These are phyloP conservation scores for Entelurus aequoreus DNA, from an alignment of 2,113 vertebrate species.

Conservation along the genomic window DNA sequence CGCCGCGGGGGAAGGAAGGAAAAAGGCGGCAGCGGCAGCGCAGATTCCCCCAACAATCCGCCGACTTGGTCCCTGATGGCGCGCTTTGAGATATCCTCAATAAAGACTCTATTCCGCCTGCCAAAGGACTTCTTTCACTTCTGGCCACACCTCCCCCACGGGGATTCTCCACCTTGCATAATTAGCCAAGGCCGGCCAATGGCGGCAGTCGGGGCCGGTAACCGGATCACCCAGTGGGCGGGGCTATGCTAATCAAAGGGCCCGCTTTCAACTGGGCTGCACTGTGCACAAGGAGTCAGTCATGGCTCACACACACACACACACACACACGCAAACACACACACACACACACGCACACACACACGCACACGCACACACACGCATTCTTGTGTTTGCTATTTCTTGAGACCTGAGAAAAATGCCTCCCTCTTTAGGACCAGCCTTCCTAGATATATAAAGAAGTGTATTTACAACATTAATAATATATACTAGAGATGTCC, in stretches of 20 bases:
- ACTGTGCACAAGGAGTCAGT: neutral
- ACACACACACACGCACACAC: neutral
- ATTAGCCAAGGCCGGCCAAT: constrained; percentile 72
- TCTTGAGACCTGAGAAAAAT: no score
- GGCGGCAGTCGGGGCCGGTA: constrained; percentile 60
- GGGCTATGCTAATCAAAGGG: constrained; percentile 78
- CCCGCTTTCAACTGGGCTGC: constrained; percentile 43
- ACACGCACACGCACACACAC: neutral
- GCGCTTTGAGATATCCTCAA: constrained; percentile 80
- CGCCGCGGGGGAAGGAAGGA: constrained; percentile 64
- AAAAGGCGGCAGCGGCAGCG: constrained; percentile 44
- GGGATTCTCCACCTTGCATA: constrained; percentile 80
- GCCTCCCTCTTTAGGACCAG: no score
- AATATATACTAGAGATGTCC: no score
- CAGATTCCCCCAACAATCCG: constrained; percentile 62
- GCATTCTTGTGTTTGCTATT: constrained; percentile 17
- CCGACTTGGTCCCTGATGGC: constrained; percentile 79
- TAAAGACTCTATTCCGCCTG: constrained; percentile 82
- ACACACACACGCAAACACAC: neutral
- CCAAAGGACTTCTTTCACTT: constrained; percentile 81
- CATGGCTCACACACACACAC: neutral
- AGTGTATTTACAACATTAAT: no score
- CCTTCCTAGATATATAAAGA: no score
- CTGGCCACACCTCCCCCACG: constrained; percentile 70
- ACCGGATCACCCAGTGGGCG: constrained; percentile 74